Base-by-base conservation (phyloP, 1,140 invertebrate species). In the Antheraea mylitta region DNA sequence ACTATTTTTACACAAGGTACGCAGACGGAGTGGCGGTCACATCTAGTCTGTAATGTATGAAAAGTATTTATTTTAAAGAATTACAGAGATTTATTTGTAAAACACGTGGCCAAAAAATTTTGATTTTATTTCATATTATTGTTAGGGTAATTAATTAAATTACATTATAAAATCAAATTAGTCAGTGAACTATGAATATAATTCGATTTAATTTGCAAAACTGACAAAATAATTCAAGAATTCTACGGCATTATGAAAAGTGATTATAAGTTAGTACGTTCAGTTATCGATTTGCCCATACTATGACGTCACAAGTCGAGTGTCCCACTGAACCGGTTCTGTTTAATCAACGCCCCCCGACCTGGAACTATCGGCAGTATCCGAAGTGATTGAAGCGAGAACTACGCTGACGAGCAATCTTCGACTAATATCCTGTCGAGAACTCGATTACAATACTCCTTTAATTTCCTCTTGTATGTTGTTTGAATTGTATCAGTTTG, bases 301-400 rank as follows among this genome's bases (percentile, higher is more conserved):
- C 59, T 13, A 18, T 63, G 22, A 63, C 61, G 61, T 64, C 63
- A 58, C 48, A 59, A n/a, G 9, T 37, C 22, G 13, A 58, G 65
- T 85, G 87, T 80, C 87, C 87, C 76, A 87, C 69, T 89, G 84
- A 87, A 87, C 87, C 72, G 83, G 80, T 87, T 89, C 83, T 80
- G 82, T 79, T 85, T 85, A 89, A 89, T 89, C 85, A 86, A 86
- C 79, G 78, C 70, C 76, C 64, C 64, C 18, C 36, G 75, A 67
- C 79, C 78, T 83, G 78, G 76, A 81, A 79, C 85, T 82, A 83
- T 86, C 82, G 74, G 81, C 84, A 78, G 79, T 82, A 79, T 82
- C 79, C 78, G 75, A 79, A 79, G 78, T 82, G 83, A 89, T 88
- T 85, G 86, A 71, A 81, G 74, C 79, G 80, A 81, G 78, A 80